Base-by-base conservation (phyloP, 1,140 invertebrate genomes). In the Chymomyza costata region DNA sequence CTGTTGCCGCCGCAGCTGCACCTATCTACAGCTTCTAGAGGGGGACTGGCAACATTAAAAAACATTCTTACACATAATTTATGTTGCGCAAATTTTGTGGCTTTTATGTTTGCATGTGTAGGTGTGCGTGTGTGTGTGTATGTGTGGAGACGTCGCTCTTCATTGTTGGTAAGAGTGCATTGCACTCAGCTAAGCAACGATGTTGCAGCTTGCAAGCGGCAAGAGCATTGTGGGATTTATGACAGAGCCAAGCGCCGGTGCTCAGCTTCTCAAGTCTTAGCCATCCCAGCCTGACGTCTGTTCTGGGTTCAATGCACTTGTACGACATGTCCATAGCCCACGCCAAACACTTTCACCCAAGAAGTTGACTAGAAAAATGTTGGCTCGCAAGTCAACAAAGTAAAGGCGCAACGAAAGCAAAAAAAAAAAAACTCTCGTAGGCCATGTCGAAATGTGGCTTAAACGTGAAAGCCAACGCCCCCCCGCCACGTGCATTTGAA, bases 61-160 rank as follows among this genome's bases (percentile, higher is more conserved):
- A 66, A 78, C 53, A 76, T 63, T 76, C 74, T 66, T 66, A 76
- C 71, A 76, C 70, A 78, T 78, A 76, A 76, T 78, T 76, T 78
- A 76, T 76, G 70, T 66, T 76, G 71, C 66, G 57, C 70, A 76
- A 78, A 76, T 78, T 70, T 74, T 66, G 63, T n/a, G n/a, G n/a
- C n/a, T n/a, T n/a, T n/a, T n/a, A n/a, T n/a, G n/a, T n/a, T n/a
- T n/a, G n/a, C n/a, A n/a, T n/a, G n/a, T n/a, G n/a, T n/a, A n/a
- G n/a, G n/a, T n/a, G n/a, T n/a, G n/a, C n/a, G n/a, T n/a, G n/a
- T n/a, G n/a, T n/a, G n/a, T n/a, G n/a, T n/a, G n/a, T n/a, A n/a
- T n/a, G n/a, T n/a, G n/a, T n/a, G 30, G 14, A 17, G 10, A 1
- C 31, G 48, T 28, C 18, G 10, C n/a, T 52, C 31, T 34, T 43